Base-by-base conservation (phyloP, 2,888 invertebrate species). In the Parascotia fuliginaria region DNA sequence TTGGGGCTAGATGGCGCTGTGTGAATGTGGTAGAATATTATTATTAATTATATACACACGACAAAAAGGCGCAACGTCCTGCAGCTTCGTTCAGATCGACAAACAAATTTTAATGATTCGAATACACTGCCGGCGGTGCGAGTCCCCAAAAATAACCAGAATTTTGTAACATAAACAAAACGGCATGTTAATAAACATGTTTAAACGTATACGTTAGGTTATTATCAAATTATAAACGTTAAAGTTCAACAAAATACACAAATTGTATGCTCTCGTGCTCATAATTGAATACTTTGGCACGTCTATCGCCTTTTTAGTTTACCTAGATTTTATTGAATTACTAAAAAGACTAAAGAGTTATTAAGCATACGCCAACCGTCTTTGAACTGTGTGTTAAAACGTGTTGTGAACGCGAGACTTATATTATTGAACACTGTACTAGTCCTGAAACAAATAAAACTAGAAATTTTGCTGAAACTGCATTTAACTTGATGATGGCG, bases 391-490 rank as follows among this genome's bases (percentile, higher is more conserved):
- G 9, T 5, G 33, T 28, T 33, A 41, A 47, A 57, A 46, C 31
- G 43, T 39, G 34, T 6, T 43, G 33, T 40, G 29, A 44, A 54
- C 41, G 43, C 33, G 45, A 34, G 38, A 55, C 24, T 22, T 43
- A 33, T 46, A 46, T 43, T 58, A 61, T 33, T 42, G 12, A 49
- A 55, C 50, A 45, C 48, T 39, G 42, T 16, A 42, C 40, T 36
- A 46, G 39, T 59, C 39, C 32, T 49, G 48, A 50, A 65, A 46
- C 54, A 49, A 60, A 63, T 63, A 61, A 63, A 44, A 52, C 59
- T 51, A 49, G 43, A 66, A 61, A 62, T 64, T 66, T 43, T 15
- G 40, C 58, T 56, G 41, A 67, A 70, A 70, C 62, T 66, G 55
- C 62, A 65, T 66, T 70, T 46, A 64, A 55, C 53, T 64, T 54